Evolutionary conservation across 2,113 vertebrate species (phyloP).

Genomic region (Brienomyrus longianalis): DNA sequence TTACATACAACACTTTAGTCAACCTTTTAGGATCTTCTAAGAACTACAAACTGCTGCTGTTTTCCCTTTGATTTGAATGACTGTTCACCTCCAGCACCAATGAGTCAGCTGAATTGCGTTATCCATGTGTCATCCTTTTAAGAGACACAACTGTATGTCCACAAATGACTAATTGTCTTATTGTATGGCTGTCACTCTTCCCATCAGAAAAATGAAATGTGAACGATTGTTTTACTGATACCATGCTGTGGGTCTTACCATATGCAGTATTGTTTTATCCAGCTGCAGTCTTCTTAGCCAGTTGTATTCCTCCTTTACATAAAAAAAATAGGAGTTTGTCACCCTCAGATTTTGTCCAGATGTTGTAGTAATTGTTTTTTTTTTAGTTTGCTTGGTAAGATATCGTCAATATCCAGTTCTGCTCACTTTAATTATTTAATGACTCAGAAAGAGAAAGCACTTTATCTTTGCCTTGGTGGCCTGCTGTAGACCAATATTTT

Average conservation of each 20-base stretch:
- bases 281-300: slow-evolving; percentile 32
- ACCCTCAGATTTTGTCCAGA: slow-evolving; percentile 30
- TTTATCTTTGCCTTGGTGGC: slow-evolving; percentile 75
- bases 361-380: neutral
- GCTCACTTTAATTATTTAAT: slow-evolving; percentile 67
- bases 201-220: slow-evolving; percentile 48
- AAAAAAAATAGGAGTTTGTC: slow-evolving; percentile 17
- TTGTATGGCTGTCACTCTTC: slow-evolving; percentile 33
- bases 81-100: slow-evolving; percentile 30
- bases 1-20: slow-evolving; percentile 63
- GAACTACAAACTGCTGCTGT: slow-evolving; percentile 70
- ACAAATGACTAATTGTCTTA: slow-evolving; percentile 44
- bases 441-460: slow-evolving; percentile 62
- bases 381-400: neutral
- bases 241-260: slow-evolving; percentile 45
- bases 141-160: slow-evolving; percentile 26
- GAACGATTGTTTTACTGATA: slow-evolving; percentile 48
- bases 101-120: slow-evolving; percentile 20
- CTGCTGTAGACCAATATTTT: slow-evolving; percentile 56
- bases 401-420: slow-evolving; percentile 5
- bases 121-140: slow-evolving; percentile 30
- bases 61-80: slow-evolving; percentile 42
- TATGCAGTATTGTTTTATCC: slow-evolving; percentile 47
- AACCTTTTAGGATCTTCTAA: slow-evolving; percentile 56
- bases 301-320: slow-evolving; percentile 33